These are phyloP conservation scores for Riparia riparia DNA, from an alignment of 2,113 vertebrate genomes.

Conservation along the genomic window DNA sequence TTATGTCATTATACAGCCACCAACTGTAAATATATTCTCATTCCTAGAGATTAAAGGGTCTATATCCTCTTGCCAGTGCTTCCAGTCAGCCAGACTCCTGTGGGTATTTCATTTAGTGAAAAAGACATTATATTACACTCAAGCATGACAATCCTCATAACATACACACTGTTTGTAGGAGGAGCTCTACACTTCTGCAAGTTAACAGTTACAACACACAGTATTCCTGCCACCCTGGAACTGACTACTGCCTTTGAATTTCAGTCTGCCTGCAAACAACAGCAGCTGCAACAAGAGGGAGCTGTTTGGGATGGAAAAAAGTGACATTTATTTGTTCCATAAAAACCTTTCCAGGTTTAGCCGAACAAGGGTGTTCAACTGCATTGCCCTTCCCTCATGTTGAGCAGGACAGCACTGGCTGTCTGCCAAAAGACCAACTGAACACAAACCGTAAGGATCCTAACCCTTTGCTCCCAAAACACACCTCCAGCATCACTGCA, in stretches of 20 bases:
- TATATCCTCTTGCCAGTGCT: not conserved
- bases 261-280: not conserved
- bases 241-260: not conserved
- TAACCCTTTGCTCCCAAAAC: not conserved
- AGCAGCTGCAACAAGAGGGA: not conserved
- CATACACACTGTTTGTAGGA: not conserved
- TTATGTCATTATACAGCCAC: not conserved
- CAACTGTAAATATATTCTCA: not conserved
- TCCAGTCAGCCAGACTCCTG: not conserved
- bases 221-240: not conserved
- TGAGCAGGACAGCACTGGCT: not conserved
- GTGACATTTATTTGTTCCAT: not conserved
- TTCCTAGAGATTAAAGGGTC: conserved; percentile 9
- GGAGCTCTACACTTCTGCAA: not conserved
- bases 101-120: conserved; percentile 9
- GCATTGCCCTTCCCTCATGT: fast-evolving
- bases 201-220: not conserved
- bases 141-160: conserved; percentile 3
- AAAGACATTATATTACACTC: conserved; percentile 10
- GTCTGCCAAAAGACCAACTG: not conserved
- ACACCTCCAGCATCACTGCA: not conserved
- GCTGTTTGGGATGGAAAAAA: not conserved
- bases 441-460: not conserved
- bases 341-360: not conserved
- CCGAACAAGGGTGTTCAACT: not conserved